phyloP scores from a whole-genome alignment of 2,797 vertebrate species.

The Thamnophis elegans region DNA sequence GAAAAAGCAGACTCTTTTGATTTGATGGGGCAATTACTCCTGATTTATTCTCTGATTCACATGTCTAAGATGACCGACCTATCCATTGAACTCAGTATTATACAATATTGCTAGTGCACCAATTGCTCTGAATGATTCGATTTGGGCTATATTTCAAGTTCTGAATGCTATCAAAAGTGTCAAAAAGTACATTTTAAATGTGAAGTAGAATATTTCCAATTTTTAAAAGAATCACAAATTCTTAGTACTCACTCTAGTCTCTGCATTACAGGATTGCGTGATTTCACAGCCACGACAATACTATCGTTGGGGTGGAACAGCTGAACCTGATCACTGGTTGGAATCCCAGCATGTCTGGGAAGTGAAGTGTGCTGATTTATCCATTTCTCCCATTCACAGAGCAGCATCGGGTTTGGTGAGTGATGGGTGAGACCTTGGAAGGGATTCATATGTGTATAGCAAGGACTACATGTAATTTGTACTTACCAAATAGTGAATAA shows the following conservation, averaged over 20 bases:
- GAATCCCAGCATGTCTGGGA: conserved; percentile 88
- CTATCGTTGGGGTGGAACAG: conserved; percentile 79
- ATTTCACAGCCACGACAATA: conserved; percentile 80
- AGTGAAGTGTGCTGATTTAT: conserved; percentile 90
- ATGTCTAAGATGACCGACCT: background rate
- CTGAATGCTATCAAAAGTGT: background rate
- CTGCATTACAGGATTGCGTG: conserved; percentile 75
- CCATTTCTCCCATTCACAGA: conserved; percentile 87
- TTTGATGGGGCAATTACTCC: background rate
- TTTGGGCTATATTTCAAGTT: background rate
- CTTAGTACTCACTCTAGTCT: background rate
- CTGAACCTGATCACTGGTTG: conserved; percentile 86
- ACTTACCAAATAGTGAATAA: background rate
- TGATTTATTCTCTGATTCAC: background rate
- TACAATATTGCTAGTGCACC: background rate
- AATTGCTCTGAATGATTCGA: background rate
- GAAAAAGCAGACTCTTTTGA: background rate
- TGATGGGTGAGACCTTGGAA: conserved; percentile 26
- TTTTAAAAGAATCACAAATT: background rate
- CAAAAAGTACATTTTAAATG: background rate
- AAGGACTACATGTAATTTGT: background rate
- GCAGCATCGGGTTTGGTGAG: conserved; percentile 89
- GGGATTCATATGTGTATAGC: background rate
- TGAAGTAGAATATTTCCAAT: background rate
- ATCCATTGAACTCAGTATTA: background rate